Percentiles rank a stretch among this genome's conserved stretches.
phyloP scores from a whole-genome alignment of 2,113 vertebrate genomes.

The Microtus montanus region DNA sequence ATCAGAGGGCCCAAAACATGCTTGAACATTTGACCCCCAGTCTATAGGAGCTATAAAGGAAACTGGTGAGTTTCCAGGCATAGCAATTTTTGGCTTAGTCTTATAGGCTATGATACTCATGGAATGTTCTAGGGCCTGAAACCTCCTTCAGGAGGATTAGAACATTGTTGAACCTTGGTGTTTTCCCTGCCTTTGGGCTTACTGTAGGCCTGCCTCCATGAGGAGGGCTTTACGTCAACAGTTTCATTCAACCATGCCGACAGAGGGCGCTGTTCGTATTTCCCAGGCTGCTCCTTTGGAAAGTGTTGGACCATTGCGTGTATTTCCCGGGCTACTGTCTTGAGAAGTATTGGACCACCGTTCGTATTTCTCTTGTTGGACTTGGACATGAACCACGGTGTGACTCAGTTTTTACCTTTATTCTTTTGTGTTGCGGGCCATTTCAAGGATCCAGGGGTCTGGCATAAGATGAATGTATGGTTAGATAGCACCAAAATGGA shows the following conservation, averaged over 20 bases:
- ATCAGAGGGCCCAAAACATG: not conserved
- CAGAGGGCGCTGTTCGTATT: not conserved
- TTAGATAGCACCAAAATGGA: not conserved
- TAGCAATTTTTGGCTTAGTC: not conserved
- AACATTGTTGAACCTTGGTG: not conserved
- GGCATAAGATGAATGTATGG: not conserved
- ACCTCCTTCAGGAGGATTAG: not conserved
- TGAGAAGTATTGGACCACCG: too few relatives aligned
- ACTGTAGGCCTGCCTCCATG: not conserved
- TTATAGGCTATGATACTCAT: not conserved
- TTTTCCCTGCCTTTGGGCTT: not conserved
- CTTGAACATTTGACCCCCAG: not conserved
- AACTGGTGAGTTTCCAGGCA: too few relatives aligned
- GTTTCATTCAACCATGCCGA: not conserved
- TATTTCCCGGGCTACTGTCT: too few relatives aligned
- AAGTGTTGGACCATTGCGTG: too few relatives aligned
- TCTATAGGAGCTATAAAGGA: not conserved
- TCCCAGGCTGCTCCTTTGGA: too few relatives aligned
- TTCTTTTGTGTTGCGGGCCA: not conserved
- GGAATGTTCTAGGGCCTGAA: not conserved
- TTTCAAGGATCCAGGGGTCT: not conserved
- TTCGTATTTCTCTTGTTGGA: not conserved
- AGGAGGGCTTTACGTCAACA: not conserved
- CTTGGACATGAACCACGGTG: not conserved
- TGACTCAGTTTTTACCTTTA: not conserved